Conservation (phyloP, 2,888 invertebrate genomes). For the Malacosoma neustria region DNA sequence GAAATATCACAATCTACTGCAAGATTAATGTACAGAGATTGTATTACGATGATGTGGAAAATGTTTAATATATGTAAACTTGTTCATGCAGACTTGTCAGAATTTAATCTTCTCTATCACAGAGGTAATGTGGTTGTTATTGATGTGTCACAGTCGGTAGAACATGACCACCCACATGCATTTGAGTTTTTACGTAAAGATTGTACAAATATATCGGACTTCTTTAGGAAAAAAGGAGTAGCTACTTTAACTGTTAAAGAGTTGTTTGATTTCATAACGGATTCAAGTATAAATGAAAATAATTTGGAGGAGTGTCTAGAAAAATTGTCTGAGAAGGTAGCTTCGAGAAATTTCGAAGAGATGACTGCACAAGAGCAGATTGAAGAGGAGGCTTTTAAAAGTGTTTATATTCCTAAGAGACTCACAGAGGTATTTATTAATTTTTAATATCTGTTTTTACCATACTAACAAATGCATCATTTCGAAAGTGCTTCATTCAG, state of each 20-base stretch:
- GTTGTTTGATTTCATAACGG: conserved; percentile 97
- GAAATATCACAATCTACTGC: conserved; percentile 83
- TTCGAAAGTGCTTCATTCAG: too few species aligned
- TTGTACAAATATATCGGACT: conserved; percentile 93
- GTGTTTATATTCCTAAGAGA: conserved; percentile 93
- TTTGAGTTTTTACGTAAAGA: conserved; percentile 96
- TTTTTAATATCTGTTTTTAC: conserved; percentile 1
- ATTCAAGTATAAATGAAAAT: conserved; percentile 85
- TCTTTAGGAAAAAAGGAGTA: conserved; percentile 91
- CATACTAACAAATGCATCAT: neutral
- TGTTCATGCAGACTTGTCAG: conserved; percentile 98
- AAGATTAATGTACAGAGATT: conserved; percentile 86
- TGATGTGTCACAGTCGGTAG: conserved; percentile 98
- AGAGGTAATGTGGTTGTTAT: conserved; percentile 91
- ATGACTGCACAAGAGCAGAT: conserved; percentile 84
- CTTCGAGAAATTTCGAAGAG: conserved; percentile 76
- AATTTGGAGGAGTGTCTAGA: conserved; percentile 90
- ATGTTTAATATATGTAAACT: conserved; percentile 95
- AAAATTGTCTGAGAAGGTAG: conserved; percentile 80
- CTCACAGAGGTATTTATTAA: conserved; percentile 83
- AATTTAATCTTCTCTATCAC: conserved; percentile 93
- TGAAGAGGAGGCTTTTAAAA: conserved; percentile 95
- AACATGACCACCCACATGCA: conserved; percentile 97
- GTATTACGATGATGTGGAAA: conserved; percentile 91
- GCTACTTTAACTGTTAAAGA: conserved; percentile 94